These are phyloP conservation scores for Hypomesus transpacificus DNA, from an alignment of 2,113 vertebrate species.

Conservation along the genomic window DNA sequence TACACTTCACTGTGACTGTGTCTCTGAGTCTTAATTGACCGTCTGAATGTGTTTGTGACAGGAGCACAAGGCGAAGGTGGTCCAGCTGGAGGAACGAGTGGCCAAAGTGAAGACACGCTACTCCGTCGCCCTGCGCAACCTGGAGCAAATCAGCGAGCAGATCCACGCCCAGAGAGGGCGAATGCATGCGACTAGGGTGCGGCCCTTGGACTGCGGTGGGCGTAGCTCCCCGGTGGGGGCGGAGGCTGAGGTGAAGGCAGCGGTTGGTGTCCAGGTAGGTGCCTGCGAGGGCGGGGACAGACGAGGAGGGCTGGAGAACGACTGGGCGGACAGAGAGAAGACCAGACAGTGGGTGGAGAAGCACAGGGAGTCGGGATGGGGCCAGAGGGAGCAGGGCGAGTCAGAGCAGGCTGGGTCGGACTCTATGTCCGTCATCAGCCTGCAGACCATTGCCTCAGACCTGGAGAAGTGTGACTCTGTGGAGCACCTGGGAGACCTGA, in stretches of 20 bases:
- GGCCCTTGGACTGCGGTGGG: slow-evolving; percentile 48
- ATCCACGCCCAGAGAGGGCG: slow-evolving; percentile 79
- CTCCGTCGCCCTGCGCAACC: slow-evolving; percentile 82
- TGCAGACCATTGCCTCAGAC: slow-evolving; percentile 85
- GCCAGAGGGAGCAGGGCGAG: slow-evolving; percentile 51
- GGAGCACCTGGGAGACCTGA: slow-evolving; percentile 78
- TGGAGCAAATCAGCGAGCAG: slow-evolving; percentile 92
- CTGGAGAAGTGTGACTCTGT: slow-evolving; percentile 89
- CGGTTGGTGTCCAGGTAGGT: slow-evolving; percentile 9
- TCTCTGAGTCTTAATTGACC: background rate
- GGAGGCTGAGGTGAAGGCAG: slow-evolving; percentile 56
- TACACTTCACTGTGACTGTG: no score
- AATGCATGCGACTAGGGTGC: slow-evolving; percentile 35
- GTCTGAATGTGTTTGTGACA: slow-evolving; percentile 44
- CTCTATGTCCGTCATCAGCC: slow-evolving; percentile 77
- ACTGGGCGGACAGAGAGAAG: slow-evolving; percentile 64
- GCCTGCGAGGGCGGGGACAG: slow-evolving; percentile 30
- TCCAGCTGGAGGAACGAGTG: slow-evolving; percentile 77
- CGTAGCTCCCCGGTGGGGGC: slow-evolving; percentile 71
- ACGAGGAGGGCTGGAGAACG: slow-evolving; percentile 33
- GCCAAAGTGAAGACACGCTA: slow-evolving; percentile 83
- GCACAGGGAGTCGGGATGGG: slow-evolving; percentile 65
- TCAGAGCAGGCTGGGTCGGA: slow-evolving; percentile 59
- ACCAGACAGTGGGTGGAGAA: slow-evolving; percentile 69
- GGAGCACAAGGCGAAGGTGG: slow-evolving; percentile 88